Evolutionary conservation across 2,113 vertebrate genomes (phyloP).

Genomic region (Edolisoma coerulescens): DNA sequence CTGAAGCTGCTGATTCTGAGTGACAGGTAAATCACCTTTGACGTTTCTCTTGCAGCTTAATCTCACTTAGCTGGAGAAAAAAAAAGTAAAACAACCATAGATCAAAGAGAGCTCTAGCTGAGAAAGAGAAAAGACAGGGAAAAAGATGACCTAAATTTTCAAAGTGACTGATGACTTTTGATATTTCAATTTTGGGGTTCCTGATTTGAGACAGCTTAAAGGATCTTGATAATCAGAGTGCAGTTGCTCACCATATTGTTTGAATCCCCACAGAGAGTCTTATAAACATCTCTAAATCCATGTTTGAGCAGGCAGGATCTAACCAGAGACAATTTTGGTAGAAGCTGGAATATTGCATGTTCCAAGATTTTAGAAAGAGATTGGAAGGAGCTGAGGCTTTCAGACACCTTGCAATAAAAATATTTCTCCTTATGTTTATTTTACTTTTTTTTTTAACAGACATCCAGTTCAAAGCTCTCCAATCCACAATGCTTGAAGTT

Average conservation of each 20-base stretch:
- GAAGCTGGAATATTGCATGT: not conserved
- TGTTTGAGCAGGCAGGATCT: not conserved
- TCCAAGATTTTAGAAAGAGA: not conserved
- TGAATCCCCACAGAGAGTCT: not conserved
- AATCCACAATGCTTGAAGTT: not conserved
- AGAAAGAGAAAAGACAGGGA: not conserved
- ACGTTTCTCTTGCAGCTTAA: not conserved
- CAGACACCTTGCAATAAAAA: not conserved
- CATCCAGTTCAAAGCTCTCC: not conserved
- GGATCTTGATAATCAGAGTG: not conserved
- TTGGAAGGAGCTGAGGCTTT: not conserved
- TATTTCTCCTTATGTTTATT: not conserved
- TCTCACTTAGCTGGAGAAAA: not conserved
- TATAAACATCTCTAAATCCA: not conserved
- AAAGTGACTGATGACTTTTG: not conserved
- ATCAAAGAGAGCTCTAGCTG: not conserved
- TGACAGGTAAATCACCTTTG: slow-evolving; percentile 1
- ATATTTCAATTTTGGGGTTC: not conserved
- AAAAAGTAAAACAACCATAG: not conserved
- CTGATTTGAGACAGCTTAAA: not conserved
- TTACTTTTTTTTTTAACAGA: not conserved
- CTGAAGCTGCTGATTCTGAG: not conserved
- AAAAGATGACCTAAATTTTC: not conserved
- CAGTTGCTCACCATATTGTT: not conserved
- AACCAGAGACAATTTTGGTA: not conserved